These are phyloP conservation scores for Porites divaricata DNA, from an alignment of 92 coral and sea anemone genomes.

Conservation along the genomic window DNA sequence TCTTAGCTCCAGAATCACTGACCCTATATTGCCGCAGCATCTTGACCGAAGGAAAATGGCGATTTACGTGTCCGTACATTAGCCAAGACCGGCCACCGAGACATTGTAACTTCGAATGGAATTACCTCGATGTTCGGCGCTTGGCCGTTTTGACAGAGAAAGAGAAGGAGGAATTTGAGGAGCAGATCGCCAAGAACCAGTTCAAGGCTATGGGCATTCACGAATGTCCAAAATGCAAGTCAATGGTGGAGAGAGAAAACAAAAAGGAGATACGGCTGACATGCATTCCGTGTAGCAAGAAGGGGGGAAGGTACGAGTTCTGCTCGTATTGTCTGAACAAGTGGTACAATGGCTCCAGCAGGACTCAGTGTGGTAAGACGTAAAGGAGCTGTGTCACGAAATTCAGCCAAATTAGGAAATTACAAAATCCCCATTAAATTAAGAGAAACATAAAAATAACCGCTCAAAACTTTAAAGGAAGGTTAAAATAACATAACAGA, in stretches of 20 bases:
- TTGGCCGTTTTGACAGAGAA: constrained; percentile 82
- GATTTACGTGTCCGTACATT: constrained; percentile 77
- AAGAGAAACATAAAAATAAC: no score
- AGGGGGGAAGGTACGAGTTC: constrained; percentile 51
- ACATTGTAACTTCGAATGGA: constrained; percentile 84
- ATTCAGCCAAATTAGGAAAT: no score
- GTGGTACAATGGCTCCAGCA: constrained; percentile 56
- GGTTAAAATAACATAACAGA: no score
- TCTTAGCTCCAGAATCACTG: constrained; percentile 84
- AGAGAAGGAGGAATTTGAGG: constrained; percentile 82
- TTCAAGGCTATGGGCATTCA: constrained; percentile 81
- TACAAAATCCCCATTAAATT: no score
- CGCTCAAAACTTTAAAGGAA: no score
- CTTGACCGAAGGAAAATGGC: constrained; percentile 68
- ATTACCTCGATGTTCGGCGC: constrained; percentile 76
- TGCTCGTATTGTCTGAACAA: constrained; percentile 88
- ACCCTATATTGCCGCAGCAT: constrained; percentile 87
- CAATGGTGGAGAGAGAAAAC: constrained; percentile 69
- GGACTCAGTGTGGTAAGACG: constrained; percentile 74
- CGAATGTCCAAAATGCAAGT: constrained; percentile 82
- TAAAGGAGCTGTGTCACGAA: no score
- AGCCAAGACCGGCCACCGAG: constrained; percentile 60
- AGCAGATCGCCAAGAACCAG: constrained; percentile 72
- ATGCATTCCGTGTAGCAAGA: constrained; percentile 68
- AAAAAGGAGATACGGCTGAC: constrained; percentile 72